Conservation (phyloP, 2,797 vertebrate species). For the Masticophis lateralis region DNA sequence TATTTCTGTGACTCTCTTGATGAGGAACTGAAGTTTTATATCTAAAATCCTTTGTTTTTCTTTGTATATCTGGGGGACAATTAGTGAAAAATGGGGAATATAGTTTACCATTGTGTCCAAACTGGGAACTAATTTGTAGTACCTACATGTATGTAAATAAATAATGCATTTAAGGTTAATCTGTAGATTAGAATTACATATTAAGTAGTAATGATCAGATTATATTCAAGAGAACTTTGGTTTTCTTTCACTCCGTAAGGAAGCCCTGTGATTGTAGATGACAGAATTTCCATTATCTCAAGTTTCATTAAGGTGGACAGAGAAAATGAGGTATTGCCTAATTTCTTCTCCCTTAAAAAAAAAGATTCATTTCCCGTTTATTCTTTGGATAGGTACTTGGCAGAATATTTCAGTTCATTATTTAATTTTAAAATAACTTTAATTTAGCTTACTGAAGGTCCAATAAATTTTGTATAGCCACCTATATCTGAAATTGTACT, state of each 20-base stretch:
- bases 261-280: background rate
- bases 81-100: background rate
- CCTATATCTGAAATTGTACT: background rate
- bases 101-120: background rate
- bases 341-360: background rate
- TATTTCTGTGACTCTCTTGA: no score
- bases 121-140: background rate
- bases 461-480: background rate
- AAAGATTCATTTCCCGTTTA: background rate
- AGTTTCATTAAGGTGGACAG: background rate
- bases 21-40: background rate
- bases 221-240: background rate
- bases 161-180: background rate
- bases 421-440: background rate
- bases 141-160: background rate
- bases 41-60: background rate
- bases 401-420: background rate
- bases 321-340: background rate
- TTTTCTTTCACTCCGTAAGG: background rate
- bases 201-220: background rate
- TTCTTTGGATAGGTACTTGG: background rate
- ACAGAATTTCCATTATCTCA: background rate
- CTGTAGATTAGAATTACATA: background rate
- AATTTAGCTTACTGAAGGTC: background rate
- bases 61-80: background rate